These are phyloP conservation scores for Apodemia zela DNA, from an alignment of 2,888 invertebrate species.

Conservation along the genomic window DNA sequence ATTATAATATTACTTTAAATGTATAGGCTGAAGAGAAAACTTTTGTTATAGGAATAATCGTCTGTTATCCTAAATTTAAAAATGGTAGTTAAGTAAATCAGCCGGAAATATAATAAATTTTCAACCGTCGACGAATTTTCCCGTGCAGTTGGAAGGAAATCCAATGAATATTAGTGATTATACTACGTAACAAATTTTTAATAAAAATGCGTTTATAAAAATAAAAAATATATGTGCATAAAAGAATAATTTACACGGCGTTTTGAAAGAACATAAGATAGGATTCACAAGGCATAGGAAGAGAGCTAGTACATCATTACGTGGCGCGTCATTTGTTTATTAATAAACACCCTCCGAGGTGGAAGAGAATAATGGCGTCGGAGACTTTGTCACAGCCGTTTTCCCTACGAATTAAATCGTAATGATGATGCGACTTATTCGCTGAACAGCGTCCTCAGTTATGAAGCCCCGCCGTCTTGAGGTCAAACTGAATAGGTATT, in stretches of 20 bases:
- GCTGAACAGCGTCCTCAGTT: constrained; percentile 61
- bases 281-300: constrained; percentile 47
- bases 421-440: constrained; percentile 71
- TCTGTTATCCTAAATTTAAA: too few relatives aligned
- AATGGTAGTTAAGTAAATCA: too few relatives aligned
- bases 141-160: too few relatives aligned
- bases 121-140: too few relatives aligned
- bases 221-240: constrained; percentile 18
- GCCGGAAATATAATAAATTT: too few relatives aligned
- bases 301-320: constrained; percentile 61
- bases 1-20: too few relatives aligned
- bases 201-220: constrained; percentile 33
- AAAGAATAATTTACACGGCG: too few relatives aligned
- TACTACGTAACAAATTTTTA: too few relatives aligned
- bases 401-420: constrained; percentile 76
- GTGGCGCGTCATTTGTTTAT: constrained; percentile 76
- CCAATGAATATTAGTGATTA: too few relatives aligned
- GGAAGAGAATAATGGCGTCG: constrained; percentile 73
- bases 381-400: constrained; percentile 73
- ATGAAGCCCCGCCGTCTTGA: constrained; percentile 70
- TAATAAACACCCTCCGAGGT: constrained; percentile 70
- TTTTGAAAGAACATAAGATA: constrained; percentile 48
- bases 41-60: too few relatives aligned
- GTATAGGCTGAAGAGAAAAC: too few relatives aligned
- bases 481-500: constrained; percentile 75